These are phyloP conservation scores for Palythoa grandiflora DNA, from an alignment of 92 coral and sea anemone genomes.

Conservation along the genomic window DNA sequence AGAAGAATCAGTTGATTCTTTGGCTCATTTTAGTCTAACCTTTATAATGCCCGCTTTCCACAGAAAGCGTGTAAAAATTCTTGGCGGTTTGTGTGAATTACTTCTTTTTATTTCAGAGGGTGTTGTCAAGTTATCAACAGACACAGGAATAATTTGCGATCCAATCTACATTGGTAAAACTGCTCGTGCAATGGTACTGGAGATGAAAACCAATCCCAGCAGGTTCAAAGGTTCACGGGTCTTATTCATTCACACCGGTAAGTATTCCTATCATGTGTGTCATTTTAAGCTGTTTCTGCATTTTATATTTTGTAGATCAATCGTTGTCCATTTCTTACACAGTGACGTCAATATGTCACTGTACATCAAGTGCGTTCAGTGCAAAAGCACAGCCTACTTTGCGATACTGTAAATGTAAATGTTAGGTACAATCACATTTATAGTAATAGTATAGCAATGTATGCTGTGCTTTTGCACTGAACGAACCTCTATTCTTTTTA, in stretches of 20 bases:
- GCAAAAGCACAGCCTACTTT: too few species aligned
- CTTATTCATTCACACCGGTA: conserved; percentile 46
- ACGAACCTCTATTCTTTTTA: too few species aligned
- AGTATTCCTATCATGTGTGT: not conserved
- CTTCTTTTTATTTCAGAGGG: not conserved
- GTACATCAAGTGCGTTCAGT: too few species aligned
- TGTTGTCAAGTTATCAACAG: conserved; percentile 37
- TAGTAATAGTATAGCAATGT: too few species aligned
- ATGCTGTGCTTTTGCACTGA: too few species aligned
- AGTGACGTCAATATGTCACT: too few species aligned
- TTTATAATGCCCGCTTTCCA: not conserved
- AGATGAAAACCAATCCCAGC: conserved; percentile 49
- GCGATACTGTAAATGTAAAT: too few species aligned
- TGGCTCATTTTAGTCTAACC: not conserved
- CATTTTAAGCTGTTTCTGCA: too few species aligned
- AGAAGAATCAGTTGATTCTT: not conserved
- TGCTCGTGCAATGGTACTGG: conserved; percentile 34
- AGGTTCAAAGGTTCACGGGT: conserved; percentile 50
- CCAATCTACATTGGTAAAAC: conserved; percentile 38
- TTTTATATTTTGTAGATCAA: too few species aligned
- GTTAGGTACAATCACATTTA: too few species aligned
- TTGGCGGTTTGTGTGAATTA: not conserved
- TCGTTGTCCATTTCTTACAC: too few species aligned
- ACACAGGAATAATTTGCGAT: conserved; percentile 44
- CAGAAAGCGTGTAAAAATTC: not conserved